Conservation (phyloP, 2,888 invertebrate genomes). For the Catocala sponsa region DNA sequence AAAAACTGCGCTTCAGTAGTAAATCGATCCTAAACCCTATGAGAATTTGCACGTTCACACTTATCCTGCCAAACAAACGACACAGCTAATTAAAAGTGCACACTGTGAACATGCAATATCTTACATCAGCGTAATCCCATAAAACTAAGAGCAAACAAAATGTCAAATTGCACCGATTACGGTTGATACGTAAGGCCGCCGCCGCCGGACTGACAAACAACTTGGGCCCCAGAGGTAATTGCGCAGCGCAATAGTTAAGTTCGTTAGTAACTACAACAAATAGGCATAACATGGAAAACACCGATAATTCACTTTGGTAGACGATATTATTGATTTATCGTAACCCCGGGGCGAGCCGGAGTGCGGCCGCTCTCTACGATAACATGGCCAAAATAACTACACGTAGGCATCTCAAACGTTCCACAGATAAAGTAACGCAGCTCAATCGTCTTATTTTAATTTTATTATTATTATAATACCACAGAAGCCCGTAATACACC, state of each 20-base stretch:
- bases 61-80: too few relatives aligned
- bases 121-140: too few relatives aligned
- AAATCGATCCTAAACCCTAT: too few relatives aligned
- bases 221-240: conserved; percentile 44
- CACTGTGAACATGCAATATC: too few relatives aligned
- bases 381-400: conserved; percentile 84
- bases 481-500: conserved; percentile 43
- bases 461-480: conserved; percentile 61
- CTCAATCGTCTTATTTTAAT: conserved; percentile 64
- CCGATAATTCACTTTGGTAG: conserved; percentile 73
- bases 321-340: conserved; percentile 80
- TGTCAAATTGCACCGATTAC: conserved; percentile 37
- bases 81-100: too few relatives aligned
- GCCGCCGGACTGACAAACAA: conserved; percentile 38
- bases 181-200: conserved; percentile 29
- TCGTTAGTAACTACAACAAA: conserved; percentile 56
- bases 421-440: conserved; percentile 68
- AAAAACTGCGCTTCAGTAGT: too few relatives aligned
- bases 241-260: conserved; percentile 49
- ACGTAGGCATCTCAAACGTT: conserved; percentile 70
- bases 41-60: too few relatives aligned
- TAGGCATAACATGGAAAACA: conserved; percentile 65
- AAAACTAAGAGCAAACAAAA: conserved; percentile 2
- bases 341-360: conserved; percentile 69
- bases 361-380: conserved; percentile 73